Base-by-base conservation (phyloP, 2,113 vertebrate species). In the Spilogale gracilis region DNA sequence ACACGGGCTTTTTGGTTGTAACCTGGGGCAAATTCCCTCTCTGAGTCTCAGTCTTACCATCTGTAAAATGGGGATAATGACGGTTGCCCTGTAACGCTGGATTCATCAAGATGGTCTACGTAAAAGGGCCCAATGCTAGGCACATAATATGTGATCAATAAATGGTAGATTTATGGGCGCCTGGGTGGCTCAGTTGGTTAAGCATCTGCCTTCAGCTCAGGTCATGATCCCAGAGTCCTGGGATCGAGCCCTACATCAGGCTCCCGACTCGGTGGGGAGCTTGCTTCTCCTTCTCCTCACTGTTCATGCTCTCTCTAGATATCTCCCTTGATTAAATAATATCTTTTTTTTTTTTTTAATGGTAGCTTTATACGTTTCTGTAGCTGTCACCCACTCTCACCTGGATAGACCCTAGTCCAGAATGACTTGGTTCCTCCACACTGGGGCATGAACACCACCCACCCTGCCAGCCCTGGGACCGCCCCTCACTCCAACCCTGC, bases 401-500 rank as follows among this genome's bases (percentile, higher is more conserved):
- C 71, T 67, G 2, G 4, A 74, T 6, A 48, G 38, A 87, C 48
- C 58, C 27, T 38, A 21, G 65, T 27, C 45, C 9, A 13, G 6
- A 25, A 71, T 10, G 23, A 80, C 27, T 23, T 23, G 32, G 76
- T 71, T 84, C 54, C 30, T 67, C 85, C 3, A 84, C 4, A 38
- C 67, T 73, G 73, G 56, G 45, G 50, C 78, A 73, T 25, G 76
- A 54, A 88, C 6, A 76, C 20, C 20, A 32, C 38, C 58, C 3
- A 9, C 38, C 30, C 30, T 1, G 16, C 43, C 54, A 54, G 50
- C 9, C 13, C 27, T 71, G 9, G 52, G 56, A 80, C 92, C 54
- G 13, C 52, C 14, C 63, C 82, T 0, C 2, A 94, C 58, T 16
- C 38, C 17, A 2, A 30, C 0, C 14, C 9, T 30, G 10, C 30